Conservation (phyloP, 2,113 vertebrate species). For the Gnathonemus longibarbis region DNA sequence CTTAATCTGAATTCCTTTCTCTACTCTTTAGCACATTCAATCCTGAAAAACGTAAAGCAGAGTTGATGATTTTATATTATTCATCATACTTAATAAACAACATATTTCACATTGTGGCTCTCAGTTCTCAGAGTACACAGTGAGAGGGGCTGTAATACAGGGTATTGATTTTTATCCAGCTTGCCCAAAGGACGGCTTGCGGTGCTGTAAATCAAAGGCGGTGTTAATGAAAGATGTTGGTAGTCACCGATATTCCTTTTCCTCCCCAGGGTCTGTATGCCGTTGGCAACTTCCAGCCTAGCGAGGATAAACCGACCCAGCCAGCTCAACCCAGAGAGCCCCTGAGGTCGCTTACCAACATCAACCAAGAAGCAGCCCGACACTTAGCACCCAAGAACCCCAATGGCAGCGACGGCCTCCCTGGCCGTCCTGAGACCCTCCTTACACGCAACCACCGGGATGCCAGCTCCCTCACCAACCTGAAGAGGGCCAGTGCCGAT, state of each 20-base stretch:
- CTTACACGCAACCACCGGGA: slow-evolving; percentile 75
- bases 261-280: slow-evolving; percentile 76
- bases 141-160: neutral
- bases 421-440: slow-evolving; percentile 37
- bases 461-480: slow-evolving; percentile 67
- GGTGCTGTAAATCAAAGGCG: neutral
- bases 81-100: neutral
- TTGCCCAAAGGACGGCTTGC: neutral
- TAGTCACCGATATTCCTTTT: slow-evolving; percentile 32
- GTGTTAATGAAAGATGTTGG: neutral
- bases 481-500: slow-evolving; percentile 87
- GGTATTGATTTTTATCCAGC: neutral
- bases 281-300: slow-evolving; percentile 86
- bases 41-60: neutral
- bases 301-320: slow-evolving; percentile 66
- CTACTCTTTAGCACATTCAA: neutral
- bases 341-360: slow-evolving; percentile 71
- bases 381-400: slow-evolving; percentile 64
- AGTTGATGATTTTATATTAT: neutral
- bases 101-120: neutral
- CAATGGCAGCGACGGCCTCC: slow-evolving; percentile 56
- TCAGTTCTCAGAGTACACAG: neutral
- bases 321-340: slow-evolving; percentile 66
- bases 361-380: slow-evolving; percentile 73
- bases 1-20: neutral